phyloP scores from a whole-genome alignment of 2,888 invertebrate species.

The Morinoia aosen region DNA sequence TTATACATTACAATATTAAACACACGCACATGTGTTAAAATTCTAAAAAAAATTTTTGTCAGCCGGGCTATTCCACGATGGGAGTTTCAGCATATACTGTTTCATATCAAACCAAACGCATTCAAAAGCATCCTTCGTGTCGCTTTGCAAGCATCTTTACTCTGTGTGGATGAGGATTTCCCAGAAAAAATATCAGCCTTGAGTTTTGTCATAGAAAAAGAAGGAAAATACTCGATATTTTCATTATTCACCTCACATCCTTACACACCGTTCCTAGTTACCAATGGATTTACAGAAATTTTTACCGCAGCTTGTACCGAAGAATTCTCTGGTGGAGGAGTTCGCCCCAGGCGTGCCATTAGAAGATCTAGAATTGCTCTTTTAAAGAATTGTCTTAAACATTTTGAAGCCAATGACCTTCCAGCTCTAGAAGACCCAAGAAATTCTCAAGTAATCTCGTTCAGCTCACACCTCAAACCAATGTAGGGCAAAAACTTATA shows the following conservation, averaged over 20 bases:
- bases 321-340: not conserved
- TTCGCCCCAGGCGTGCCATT: not conserved
- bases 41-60: too few relatives aligned
- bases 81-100: too few relatives aligned
- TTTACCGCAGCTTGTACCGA: not conserved
- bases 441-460: not conserved
- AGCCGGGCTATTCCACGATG: too few relatives aligned
- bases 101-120: too few relatives aligned
- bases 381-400: constrained; percentile 41
- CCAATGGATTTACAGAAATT: not conserved
- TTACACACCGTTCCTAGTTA: not conserved
- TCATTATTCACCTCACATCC: not conserved
- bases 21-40: too few relatives aligned
- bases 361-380: not conserved
- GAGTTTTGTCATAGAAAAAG: too few relatives aligned
- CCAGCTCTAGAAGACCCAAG: not conserved
- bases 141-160: too few relatives aligned
- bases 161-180: too few relatives aligned
- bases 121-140: too few relatives aligned
- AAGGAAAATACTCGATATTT: too few relatives aligned
- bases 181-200: too few relatives aligned
- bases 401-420: constrained; percentile 33
- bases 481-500: not conserved
- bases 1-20: too few relatives aligned
- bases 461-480: not conserved